Evolutionary conservation across 2,113 vertebrate genomes (phyloP).

Genomic region (Misgurnus anguillicaudatus): DNA sequence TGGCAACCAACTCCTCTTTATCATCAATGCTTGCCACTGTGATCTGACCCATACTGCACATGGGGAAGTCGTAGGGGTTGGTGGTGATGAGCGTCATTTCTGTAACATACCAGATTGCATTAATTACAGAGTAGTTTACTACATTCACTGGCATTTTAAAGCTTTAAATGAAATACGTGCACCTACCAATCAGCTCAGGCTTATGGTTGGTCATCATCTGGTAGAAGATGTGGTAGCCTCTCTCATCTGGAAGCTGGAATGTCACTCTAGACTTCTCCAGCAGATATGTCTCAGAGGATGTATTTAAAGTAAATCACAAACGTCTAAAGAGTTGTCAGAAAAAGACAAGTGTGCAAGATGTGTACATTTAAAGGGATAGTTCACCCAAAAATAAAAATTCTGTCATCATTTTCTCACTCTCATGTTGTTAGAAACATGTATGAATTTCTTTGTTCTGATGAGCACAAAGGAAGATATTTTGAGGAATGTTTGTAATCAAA

Average conservation of each 20-base stretch:
- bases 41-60: constrained; percentile 5
- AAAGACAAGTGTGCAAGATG: neutral
- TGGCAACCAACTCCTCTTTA: constrained; percentile 82
- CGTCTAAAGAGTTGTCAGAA: constrained; percentile 53
- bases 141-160: neutral
- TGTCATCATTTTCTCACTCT: too few species aligned
- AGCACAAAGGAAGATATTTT: too few species aligned
- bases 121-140: neutral
- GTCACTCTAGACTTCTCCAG: neutral
- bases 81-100: constrained; percentile 55
- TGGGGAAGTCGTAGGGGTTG: neutral
- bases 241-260: constrained; percentile 1
- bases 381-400: neutral
- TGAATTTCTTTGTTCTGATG: too few species aligned
- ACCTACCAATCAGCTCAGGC: constrained; percentile 54
- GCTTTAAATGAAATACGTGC: neutral
- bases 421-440: too few species aligned
- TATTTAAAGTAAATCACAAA: neutral
- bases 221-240: neutral
- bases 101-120: neutral
- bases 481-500: too few species aligned
- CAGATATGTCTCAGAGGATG: constrained; percentile 17
- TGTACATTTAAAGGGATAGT: too few species aligned
- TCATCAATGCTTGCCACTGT: constrained; percentile 83
- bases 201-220: constrained; percentile 24